Evolutionary conservation across 2,888 invertebrate genomes (phyloP).

Genomic region (Bhutanitis thaidina): DNA sequence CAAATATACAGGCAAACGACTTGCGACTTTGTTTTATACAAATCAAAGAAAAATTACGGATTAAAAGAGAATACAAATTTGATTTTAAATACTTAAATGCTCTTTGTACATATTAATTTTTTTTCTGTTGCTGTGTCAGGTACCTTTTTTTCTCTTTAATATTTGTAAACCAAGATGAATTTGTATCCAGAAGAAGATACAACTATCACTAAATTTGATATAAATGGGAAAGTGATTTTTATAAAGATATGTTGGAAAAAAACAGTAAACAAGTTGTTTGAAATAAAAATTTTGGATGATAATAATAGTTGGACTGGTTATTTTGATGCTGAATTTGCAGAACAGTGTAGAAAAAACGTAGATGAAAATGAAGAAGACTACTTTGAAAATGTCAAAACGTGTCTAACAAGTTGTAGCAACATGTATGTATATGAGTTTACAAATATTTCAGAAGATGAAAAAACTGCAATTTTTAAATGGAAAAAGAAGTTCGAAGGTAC

Average conservation of each 20-base stretch:
- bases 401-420: conserved; percentile 28
- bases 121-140: too few relatives aligned
- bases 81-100: too few relatives aligned
- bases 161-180: too few relatives aligned
- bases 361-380: conserved; percentile 45
- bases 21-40: too few relatives aligned
- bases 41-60: too few relatives aligned
- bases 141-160: too few relatives aligned
- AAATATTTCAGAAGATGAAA: conserved; percentile 22
- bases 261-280: conserved; percentile 42
- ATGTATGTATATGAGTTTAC: conserved; percentile 39
- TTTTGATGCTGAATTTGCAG: conserved; percentile 42
- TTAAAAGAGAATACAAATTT: too few relatives aligned
- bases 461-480: conserved; percentile 47
- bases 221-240: conserved; percentile 37
- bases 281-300: conserved; percentile 46
- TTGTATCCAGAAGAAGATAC: conserved; percentile 1
- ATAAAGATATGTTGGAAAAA: conserved; percentile 47
- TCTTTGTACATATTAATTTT: too few relatives aligned
- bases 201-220: conserved; percentile 38
- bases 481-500: conserved; percentile 42
- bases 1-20: too few relatives aligned
- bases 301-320: conserved; percentile 49
- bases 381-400: conserved; percentile 34
- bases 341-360: conserved; percentile 34